Percentiles rank a stretch among this genome's conserved stretches.
Conservation (phyloP, 1,140 invertebrate genomes). For the Gonioctena quinquepunctata region DNA sequence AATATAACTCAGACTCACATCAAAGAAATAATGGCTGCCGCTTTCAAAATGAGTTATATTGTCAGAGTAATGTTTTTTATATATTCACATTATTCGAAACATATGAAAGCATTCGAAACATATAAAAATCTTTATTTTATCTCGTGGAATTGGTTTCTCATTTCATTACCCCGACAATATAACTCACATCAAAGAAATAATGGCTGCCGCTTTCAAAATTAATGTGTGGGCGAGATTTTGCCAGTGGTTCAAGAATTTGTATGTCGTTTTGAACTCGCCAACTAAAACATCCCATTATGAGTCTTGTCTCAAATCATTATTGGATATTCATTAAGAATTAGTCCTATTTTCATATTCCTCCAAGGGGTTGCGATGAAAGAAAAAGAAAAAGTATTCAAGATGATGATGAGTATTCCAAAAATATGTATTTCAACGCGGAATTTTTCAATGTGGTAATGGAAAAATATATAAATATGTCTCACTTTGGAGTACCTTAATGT, state of each 20-base stretch:
- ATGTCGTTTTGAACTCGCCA: not conserved
- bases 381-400: too few relatives aligned
- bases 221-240: not conserved
- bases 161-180: not conserved
- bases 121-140: too few relatives aligned
- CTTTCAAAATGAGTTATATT: too few relatives aligned
- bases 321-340: not conserved
- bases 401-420: not conserved
- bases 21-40: too few relatives aligned
- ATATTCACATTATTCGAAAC: too few relatives aligned
- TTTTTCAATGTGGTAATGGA: not conserved
- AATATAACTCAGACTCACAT: too few relatives aligned
- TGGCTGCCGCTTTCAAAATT: not conserved
- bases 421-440: not conserved
- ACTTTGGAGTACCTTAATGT: not conserved
- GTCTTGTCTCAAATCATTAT: not conserved
- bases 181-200: not conserved
- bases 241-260: not conserved
- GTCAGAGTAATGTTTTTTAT: too few relatives aligned
- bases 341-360: too few relatives aligned
- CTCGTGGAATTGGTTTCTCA: too few relatives aligned
- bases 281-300: not conserved
- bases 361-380: too few relatives aligned
- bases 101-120: too few relatives aligned
- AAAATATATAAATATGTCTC: not conserved